Conservation (phyloP, 2,888 invertebrate species). For the Papilio elwesi region DNA sequence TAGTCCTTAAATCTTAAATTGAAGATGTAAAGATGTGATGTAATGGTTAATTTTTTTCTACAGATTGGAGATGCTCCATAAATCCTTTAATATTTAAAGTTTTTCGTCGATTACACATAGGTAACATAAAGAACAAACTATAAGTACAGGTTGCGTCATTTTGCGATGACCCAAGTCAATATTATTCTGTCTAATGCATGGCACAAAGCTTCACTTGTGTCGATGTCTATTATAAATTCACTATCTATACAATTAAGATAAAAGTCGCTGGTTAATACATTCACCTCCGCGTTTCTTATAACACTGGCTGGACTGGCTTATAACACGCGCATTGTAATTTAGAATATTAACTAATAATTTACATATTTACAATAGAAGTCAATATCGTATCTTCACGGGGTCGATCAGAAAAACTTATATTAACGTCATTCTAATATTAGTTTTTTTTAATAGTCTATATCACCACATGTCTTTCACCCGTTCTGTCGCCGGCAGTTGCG, state of each 20-base stretch:
- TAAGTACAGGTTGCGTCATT: slow-evolving; percentile 31
- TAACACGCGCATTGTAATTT: slow-evolving; percentile 54
- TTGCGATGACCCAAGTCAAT: slow-evolving; percentile 34
- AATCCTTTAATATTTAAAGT: no score
- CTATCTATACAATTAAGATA: slow-evolving; percentile 33
- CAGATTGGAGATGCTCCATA: neutral
- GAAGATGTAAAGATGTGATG: neutral
- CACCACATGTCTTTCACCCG: slow-evolving; percentile 85
- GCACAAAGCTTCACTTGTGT: slow-evolving; percentile 79
- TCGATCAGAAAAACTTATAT: slow-evolving; percentile 1
- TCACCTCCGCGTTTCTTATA: slow-evolving; percentile 60
- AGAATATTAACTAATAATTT: slow-evolving; percentile 55
- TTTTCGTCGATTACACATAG: neutral
- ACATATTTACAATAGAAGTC: slow-evolving; percentile 73
- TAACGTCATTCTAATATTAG: slow-evolving; percentile 16
- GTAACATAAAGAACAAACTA: slow-evolving; percentile 7
- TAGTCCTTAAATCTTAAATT: neutral
- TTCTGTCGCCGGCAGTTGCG: slow-evolving; percentile 77
- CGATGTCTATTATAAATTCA: slow-evolving; percentile 48
- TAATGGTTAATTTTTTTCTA: neutral
- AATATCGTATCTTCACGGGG: slow-evolving; percentile 19
- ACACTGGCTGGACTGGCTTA: no score
- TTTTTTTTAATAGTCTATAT: slow-evolving; percentile 49
- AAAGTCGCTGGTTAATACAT: slow-evolving; percentile 43
- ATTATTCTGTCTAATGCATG: slow-evolving; percentile 56